phyloP scores from a whole-genome alignment of 2,113 vertebrate species.

The Myotis yumanensis region DNA sequence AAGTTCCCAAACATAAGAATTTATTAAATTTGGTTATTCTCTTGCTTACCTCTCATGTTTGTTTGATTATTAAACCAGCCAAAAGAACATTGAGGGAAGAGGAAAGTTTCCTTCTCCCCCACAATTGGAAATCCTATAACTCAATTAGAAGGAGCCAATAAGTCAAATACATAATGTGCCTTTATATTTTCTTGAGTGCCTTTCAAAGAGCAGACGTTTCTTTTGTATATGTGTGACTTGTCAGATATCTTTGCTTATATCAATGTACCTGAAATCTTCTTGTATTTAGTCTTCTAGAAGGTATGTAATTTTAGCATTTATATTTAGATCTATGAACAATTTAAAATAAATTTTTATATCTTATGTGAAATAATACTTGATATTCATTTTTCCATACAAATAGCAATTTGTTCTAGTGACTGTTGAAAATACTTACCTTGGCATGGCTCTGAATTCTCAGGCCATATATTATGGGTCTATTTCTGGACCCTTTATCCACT shows the following conservation, averaged over 20 bases:
- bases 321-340: neutral
- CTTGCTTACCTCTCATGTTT: neutral
- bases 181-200: neutral
- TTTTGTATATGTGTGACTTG: neutral
- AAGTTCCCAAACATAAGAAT: neutral
- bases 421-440: neutral
- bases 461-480: neutral
- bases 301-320: neutral
- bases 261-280: neutral
- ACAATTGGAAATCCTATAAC: neutral
- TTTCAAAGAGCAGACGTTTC: neutral
- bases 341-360: neutral
- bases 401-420: neutral
- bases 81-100: neutral
- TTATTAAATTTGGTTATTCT: neutral
- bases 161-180: neutral
- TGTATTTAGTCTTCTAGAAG: neutral
- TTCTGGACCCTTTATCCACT: neutral
- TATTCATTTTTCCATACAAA: neutral
- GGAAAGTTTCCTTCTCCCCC: neutral
- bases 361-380: neutral
- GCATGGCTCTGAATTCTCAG: neutral
- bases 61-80: neutral
- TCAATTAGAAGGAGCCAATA: neutral
- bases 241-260: neutral